These are phyloP conservation scores for Cepaea hortensis DNA, from an alignment of 2,888 invertebrate species.

Conservation along the genomic window DNA sequence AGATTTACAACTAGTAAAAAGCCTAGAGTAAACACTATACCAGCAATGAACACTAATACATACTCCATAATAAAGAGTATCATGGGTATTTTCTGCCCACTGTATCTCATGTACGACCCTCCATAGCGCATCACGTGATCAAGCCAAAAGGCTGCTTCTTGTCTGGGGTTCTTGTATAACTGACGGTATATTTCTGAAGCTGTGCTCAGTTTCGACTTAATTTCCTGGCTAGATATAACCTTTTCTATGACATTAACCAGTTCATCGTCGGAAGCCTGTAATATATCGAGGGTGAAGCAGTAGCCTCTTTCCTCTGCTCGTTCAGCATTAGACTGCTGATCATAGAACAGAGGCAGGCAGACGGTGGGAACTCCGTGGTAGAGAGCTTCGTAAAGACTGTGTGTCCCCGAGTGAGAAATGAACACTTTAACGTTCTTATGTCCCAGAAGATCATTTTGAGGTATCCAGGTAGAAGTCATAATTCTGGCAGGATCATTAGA, in stretches of 20 bases:
- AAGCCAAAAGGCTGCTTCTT: slow-evolving; percentile 14
- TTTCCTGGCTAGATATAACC: not conserved
- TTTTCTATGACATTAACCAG: not conserved
- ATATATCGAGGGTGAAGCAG: not conserved
- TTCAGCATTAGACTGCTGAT: slow-evolving; percentile 1
- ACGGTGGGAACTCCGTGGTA: slow-evolving; percentile 63
- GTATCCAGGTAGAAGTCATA: slow-evolving; percentile 55
- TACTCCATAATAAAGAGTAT: slow-evolving; percentile 12
- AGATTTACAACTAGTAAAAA: not conserved
- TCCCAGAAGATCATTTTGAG: slow-evolving; percentile 59
- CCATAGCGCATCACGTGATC: slow-evolving; percentile 10
- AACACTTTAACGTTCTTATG: slow-evolving; percentile 57
- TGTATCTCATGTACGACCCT: slow-evolving; percentile 3
- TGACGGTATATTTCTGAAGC: slow-evolving; percentile 4
- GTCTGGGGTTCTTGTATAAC: slow-evolving; percentile 6
- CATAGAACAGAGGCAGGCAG: slow-evolving; percentile 51
- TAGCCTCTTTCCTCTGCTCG: not conserved
- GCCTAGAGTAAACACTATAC: not conserved
- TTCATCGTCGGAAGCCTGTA: not conserved
- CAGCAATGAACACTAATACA: not conserved
- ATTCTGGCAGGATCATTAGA: slow-evolving; percentile 51
- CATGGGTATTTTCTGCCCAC: slow-evolving; percentile 13
- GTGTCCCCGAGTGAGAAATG: slow-evolving; percentile 61
- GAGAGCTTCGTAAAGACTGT: slow-evolving; percentile 60
- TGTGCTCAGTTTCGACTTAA: not conserved